phyloP scores from a whole-genome alignment of 2,888 invertebrate species.

The Anodontia alba region DNA sequence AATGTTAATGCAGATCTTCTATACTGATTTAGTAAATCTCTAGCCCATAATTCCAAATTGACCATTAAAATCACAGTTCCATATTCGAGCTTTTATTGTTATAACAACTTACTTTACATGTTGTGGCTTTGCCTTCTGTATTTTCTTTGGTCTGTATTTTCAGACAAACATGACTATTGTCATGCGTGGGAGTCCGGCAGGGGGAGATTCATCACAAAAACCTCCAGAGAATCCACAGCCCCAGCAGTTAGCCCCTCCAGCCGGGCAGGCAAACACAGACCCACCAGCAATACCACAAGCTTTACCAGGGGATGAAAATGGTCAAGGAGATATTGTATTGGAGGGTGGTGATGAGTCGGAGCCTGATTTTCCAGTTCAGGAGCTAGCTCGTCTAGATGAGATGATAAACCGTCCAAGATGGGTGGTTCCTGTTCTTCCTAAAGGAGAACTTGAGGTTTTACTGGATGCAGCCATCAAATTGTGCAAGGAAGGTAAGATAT shows the following conservation, averaged over 20 bases:
- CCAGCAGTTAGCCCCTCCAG: conserved; percentile 30
- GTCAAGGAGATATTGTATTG: conserved; percentile 69
- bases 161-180: conserved; percentile 81
- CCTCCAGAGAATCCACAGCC: conserved; percentile 44
- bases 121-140: no score
- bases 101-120: no score
- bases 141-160: no score
- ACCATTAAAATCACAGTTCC: no score
- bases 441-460: conserved; percentile 97
- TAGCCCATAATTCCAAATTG: no score
- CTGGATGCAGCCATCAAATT: conserved; percentile 95
- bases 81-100: no score
- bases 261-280: conserved; percentile 6
- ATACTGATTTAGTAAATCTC: no score
- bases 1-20: no score
- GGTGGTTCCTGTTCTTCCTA: conserved; percentile 98
- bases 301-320: conserved; percentile 65
- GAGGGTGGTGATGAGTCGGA: conserved; percentile 78
- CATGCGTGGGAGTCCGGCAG: conserved; percentile 83
- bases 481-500: conserved; percentile 91
- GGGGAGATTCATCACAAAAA: conserved; percentile 77
- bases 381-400: conserved; percentile 95
- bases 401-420: conserved; percentile 98
- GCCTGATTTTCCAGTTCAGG: conserved; percentile 92
- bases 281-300: conserved; percentile 19